Evolutionary conservation across 2,797 vertebrate genomes (phyloP), one percentile per base, ranked within the genome.

Genomic region (Spinus pinus): DNA sequence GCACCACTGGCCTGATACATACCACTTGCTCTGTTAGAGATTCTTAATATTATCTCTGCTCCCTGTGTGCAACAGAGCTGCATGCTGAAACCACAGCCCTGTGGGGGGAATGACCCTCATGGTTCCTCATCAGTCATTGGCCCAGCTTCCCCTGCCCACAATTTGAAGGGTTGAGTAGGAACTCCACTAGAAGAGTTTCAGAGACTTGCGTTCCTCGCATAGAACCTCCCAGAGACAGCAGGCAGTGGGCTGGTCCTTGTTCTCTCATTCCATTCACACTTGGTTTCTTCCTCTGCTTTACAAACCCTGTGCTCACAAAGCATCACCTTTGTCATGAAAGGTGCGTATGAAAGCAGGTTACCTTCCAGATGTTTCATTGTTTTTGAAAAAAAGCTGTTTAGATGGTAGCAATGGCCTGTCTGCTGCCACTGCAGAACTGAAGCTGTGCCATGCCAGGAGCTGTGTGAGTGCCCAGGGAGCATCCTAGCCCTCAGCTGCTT

Each of bases 141-240:
- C 37, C 61, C 72, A 88, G 35, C 17, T 62, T 65, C 15, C 20
- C n/a, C 53, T 18, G 9, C 27, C 65, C 6, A 50, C 22, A 50
- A 10, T 61, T 56, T 42, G 24, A 70, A 77, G 44, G 7, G 13
- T 3, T 61, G 41, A 62, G 46, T 87, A 92, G 56, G 64, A 89
- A 67, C 10, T 78, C 30, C 14, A 24, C 10, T 25, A 70, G 56
- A 22, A 35, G 61, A 83, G 17, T 24, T 65, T 84, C 31, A 60
- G 30, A 67, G 60, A 64, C 6, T 56, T 1, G 0, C 0, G 0
- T 1, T 5, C 6, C 44, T 85, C 28, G 1, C 3, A 67, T 18
- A 75, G 31, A 53, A 61, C 20, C 49, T 82, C 47, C 33, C n/a
- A 51, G 8, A 61, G 57, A 74, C 5, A 4, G 47, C 30, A 42